Conservation (phyloP, 64 coral and sea anemone genomes). For the Orbicella faveolata region DNA sequence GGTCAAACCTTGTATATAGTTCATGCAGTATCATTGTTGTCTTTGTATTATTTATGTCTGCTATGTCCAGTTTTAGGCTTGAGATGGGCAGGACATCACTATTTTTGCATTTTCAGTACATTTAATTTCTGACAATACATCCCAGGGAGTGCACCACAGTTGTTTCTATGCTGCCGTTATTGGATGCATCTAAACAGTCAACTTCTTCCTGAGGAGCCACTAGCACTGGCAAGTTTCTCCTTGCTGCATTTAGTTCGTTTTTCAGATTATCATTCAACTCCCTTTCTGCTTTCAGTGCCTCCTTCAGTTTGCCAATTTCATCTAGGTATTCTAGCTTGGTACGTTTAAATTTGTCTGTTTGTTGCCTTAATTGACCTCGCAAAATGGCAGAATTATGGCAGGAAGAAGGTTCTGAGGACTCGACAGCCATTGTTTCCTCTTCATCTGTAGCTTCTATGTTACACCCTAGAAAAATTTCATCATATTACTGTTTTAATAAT, state of each 20-base stretch:
- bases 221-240: constrained; percentile 7
- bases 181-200: neutral
- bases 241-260: neutral
- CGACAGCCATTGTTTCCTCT: neutral
- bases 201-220: neutral
- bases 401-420: no score
- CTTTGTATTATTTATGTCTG: neutral
- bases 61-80: no score
- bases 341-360: neutral
- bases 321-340: neutral
- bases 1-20: no score
- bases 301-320: neutral
- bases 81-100: no score
- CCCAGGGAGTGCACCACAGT: neutral
- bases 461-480: neutral
- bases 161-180: neutral
- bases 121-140: neutral
- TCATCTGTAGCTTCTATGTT: neutral
- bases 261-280: neutral
- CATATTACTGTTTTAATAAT: no score
- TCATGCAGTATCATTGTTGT: neutral
- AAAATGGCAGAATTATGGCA: neutral
- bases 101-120: neutral
- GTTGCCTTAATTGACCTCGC: neutral
- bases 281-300: neutral